phyloP scores from a whole-genome alignment of 1,140 invertebrate genomes.

The Drosophila busckii region DNA sequence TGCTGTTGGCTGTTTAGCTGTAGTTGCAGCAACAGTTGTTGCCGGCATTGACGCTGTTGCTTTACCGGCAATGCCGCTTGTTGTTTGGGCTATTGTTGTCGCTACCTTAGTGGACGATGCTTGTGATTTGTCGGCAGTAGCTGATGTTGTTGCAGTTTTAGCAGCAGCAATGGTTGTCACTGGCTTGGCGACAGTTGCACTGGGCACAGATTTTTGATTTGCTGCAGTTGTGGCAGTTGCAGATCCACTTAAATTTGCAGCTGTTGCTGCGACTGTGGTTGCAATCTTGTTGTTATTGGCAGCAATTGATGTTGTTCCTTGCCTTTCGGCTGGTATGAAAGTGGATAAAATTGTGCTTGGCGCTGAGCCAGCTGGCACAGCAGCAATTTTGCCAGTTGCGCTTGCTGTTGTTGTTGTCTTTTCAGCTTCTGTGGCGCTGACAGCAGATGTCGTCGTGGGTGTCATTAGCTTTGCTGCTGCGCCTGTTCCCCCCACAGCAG shows the following conservation, averaged over 20 bases:
- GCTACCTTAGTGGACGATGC: conserved; percentile 1
- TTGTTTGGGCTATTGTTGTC: conserved; percentile 7
- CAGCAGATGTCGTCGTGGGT: conserved; percentile 8
- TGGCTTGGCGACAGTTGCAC: conserved; percentile 11
- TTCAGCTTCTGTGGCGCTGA: background rate
- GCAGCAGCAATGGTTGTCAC: conserved; percentile 9
- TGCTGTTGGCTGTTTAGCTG: conserved; percentile 4
- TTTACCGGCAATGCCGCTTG: too few species aligned
- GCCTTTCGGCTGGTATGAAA: conserved; percentile 26
- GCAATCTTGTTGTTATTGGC: background rate
- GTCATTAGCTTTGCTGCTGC: conserved; percentile 1
- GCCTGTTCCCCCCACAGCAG: too few species aligned
- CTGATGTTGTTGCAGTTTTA: background rate
- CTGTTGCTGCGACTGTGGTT: conserved; percentile 1
- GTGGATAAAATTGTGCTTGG: conserved; percentile 23
- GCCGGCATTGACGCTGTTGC: too few species aligned
- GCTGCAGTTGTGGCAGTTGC: conserved; percentile 4
- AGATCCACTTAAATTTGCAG: conserved; percentile 3
- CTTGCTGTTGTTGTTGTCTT: conserved; percentile 11
- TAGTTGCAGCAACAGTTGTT: conserved; percentile 9
- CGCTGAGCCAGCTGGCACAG: conserved; percentile 30
- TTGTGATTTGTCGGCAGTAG: conserved; percentile 8
- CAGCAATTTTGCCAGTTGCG: conserved; percentile 7
- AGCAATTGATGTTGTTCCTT: conserved; percentile 14
- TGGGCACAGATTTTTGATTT: conserved; percentile 9